phyloP scores from a whole-genome alignment of 1,140 invertebrate species.

The Micrasema minimum region DNA sequence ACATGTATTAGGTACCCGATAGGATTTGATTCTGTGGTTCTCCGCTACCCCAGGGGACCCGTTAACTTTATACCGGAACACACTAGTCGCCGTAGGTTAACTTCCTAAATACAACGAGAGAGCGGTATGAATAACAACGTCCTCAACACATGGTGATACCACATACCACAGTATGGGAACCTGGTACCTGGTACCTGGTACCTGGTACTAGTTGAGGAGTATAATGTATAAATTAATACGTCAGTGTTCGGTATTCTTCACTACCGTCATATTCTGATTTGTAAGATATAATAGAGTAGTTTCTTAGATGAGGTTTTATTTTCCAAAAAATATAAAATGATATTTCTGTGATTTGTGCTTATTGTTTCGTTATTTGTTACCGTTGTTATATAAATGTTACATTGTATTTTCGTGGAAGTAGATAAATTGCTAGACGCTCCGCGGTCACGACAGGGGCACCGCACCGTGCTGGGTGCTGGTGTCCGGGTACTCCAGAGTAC shows the following conservation, averaged over 20 bases:
- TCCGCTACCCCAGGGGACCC: background rate
- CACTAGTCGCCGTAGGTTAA: background rate
- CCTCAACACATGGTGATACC: too few relatives aligned
- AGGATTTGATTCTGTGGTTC: too few relatives aligned
- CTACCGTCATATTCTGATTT: background rate
- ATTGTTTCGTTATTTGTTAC: slow-evolving; percentile 27
- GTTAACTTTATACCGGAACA: background rate
- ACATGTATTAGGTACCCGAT: too few relatives aligned
- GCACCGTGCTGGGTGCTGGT: too few relatives aligned
- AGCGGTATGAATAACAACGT: too few relatives aligned
- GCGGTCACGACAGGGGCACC: background rate
- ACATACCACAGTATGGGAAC: too few relatives aligned
- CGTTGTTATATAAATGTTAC: slow-evolving; percentile 33
- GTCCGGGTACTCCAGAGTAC: too few relatives aligned
- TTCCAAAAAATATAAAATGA: background rate
- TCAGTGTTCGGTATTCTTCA: background rate
- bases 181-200: too few relatives aligned
- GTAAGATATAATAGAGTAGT: background rate
- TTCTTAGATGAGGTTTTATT: background rate
- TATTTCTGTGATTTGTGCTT: slow-evolving; percentile 35
- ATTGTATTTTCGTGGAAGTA: slow-evolving; percentile 17
- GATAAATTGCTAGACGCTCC: background rate
- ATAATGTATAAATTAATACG: too few relatives aligned
- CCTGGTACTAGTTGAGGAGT: too few relatives aligned
- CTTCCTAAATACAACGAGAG: too few relatives aligned